A percentile compares a stretch with the other conserved stretches of the same genome.
phyloP scores from a whole-genome alignment of 2,797 vertebrate genomes.

The Danio aesculapii region DNA sequence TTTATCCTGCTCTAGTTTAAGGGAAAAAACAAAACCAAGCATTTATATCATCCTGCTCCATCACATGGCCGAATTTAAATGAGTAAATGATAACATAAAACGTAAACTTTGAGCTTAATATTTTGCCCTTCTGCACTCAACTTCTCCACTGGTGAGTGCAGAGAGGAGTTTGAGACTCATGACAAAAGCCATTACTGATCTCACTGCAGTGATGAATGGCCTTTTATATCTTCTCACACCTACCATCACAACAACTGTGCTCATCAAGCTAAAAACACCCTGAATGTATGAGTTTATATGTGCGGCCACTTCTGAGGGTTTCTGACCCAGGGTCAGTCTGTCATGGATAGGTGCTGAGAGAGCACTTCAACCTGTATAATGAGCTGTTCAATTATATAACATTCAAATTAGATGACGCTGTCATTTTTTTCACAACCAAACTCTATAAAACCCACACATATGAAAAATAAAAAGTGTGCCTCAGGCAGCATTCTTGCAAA shows the following conservation, averaged over 20 bases:
- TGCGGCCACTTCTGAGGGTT: slow-evolving; percentile 35
- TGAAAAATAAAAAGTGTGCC: too few species aligned
- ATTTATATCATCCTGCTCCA: background rate
- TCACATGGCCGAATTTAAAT: background rate
- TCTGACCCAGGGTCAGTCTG: slow-evolving; percentile 36
- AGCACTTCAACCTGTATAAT: slow-evolving; percentile 56
- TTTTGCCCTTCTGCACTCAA: slow-evolving; percentile 51
- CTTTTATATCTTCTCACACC: slow-evolving; percentile 58
- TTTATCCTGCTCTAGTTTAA: background rate
- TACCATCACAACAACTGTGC: slow-evolving; percentile 39
- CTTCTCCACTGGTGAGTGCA: slow-evolving; percentile 56
- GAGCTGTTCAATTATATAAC: slow-evolving; percentile 58
- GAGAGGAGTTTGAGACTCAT: slow-evolving; percentile 51
- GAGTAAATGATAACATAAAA: background rate
- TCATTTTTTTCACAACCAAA: background rate
- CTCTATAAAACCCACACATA: too few species aligned
- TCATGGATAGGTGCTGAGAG: slow-evolving; percentile 49
- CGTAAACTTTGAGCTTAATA: slow-evolving; percentile 45
- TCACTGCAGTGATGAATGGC: slow-evolving; percentile 46
- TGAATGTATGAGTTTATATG: slow-evolving; percentile 40
- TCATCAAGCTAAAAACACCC: slow-evolving; percentile 55
- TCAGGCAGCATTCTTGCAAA: too few species aligned
- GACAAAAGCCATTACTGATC: slow-evolving; percentile 55
- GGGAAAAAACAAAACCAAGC: background rate
- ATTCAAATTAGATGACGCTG: slow-evolving; percentile 31